A percentile compares a stretch with the other conserved stretches of the same genome.
Conservation (phyloP, 2,113 vertebrate genomes). For the Anguilla japonica region DNA sequence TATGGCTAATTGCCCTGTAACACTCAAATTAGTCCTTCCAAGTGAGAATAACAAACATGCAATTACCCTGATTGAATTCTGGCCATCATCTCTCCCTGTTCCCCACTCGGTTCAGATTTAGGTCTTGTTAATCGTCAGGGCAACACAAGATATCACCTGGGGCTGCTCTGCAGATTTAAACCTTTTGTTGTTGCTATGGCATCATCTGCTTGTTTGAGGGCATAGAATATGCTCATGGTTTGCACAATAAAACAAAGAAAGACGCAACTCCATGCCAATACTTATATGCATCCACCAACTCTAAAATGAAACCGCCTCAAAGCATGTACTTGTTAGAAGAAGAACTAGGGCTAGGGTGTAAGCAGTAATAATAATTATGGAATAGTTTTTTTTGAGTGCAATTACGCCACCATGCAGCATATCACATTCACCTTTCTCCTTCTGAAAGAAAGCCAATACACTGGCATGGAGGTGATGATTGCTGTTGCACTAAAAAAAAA, state of each 20-base stretch:
- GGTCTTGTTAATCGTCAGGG: conserved; percentile 45
- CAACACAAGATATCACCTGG: conserved; percentile 29
- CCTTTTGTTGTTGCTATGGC: background rate
- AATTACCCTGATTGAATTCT: conserved; percentile 47
- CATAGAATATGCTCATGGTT: background rate
- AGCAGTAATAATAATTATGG: too few species aligned
- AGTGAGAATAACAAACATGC: conserved; percentile 60
- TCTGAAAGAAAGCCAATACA: background rate
- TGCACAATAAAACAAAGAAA: background rate
- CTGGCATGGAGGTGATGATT: too few species aligned
- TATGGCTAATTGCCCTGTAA: conserved; percentile 60
- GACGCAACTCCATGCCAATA: background rate
- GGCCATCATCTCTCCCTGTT: background rate
- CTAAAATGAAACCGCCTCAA: too few species aligned
- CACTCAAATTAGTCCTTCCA: conserved; percentile 58
- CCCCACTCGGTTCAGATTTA: conserved; percentile 48
- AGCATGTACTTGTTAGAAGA: too few species aligned
- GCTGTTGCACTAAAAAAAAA: too few species aligned
- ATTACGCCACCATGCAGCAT: background rate
- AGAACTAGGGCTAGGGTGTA: too few species aligned
- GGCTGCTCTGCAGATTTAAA: background rate
- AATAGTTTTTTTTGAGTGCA: too few species aligned
- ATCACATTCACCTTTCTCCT: background rate
- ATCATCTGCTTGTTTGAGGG: background rate
- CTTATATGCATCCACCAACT: background rate